Percentiles rank a stretch among this genome's conserved stretches.
These are phyloP conservation scores for Cyphomyrmex costatus DNA, from an alignment of 1,140 invertebrate genomes.

Conservation along the genomic window DNA sequence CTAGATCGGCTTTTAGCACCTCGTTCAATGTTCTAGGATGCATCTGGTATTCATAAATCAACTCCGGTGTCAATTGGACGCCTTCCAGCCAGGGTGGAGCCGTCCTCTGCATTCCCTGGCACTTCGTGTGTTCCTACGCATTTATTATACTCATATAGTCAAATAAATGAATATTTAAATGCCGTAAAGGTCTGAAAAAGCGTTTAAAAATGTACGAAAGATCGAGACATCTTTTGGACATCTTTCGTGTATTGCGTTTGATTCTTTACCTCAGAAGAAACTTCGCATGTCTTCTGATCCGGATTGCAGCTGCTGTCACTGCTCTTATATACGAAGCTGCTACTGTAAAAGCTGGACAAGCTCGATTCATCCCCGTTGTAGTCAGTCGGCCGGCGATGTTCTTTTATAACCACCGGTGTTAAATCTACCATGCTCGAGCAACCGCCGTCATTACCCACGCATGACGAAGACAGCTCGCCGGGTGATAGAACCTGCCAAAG, in stretches of 20 bases:
- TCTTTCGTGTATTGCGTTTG: constrained; percentile 9
- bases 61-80: constrained; percentile 89
- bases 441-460: constrained; percentile 75
- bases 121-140: constrained; percentile 49
- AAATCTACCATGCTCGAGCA: constrained; percentile 74
- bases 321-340: constrained; percentile 83
- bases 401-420: constrained; percentile 53
- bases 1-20: constrained; percentile 89
- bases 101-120: constrained; percentile 75
- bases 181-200: background rate
- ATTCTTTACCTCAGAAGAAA: constrained; percentile 47
- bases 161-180: background rate
- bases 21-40: constrained; percentile 88
- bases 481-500: constrained; percentile 74
- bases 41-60: constrained; percentile 91
- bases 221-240: background rate
- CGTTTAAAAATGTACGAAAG: background rate
- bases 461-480: constrained; percentile 76
- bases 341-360: constrained; percentile 85
- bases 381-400: constrained; percentile 67
- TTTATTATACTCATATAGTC: constrained; percentile 13
- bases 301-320: constrained; percentile 80
- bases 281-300: constrained; percentile 67
- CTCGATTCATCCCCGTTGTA: constrained; percentile 83
- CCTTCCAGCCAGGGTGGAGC: constrained; percentile 90